Evolutionary conservation across 1,140 invertebrate species (phyloP), one percentile per base, ranked within the genome.

Genomic region (Schlechtendalia chinensis): DNA sequence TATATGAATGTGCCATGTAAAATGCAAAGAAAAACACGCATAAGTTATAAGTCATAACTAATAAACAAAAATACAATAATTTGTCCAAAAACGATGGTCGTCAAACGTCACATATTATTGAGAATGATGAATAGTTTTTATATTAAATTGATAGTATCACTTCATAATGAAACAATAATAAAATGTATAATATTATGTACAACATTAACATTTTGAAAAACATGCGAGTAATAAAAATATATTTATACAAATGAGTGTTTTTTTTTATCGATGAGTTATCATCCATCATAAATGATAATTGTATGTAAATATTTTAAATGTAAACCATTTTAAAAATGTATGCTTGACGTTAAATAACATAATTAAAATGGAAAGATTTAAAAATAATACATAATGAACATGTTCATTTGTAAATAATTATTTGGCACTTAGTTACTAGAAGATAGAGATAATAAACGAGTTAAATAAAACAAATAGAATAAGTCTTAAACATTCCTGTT

Each of bases 361-460:
- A 27, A 71, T 71, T 27, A 71, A 29, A 61, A 61, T 61, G 24
- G 24, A 61, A 61, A 61, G 22, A 58, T 58, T 58, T 10, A 50
- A 53, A 71, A 53, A 69, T 14, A 53, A 53, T 8, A 71, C n/a
- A 47, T 3, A 53, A 71, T 50, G 6, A 24, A 71, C 27, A 27
- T 71, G n/a, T 71, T 71, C 11, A 16, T 50, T 50, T n/a, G n/a
- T n/a, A n/a, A 29, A 72, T 54, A 53, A 19, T 54, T 72, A 53
- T 72, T 72, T 72, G 69, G 69, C 69, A 72, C 69, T 72, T 72
- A 50, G 69, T 72, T 53, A 72, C 69, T 72, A 72, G 27, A 72
- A 32, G 24, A 72, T 54, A 72, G 47, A 47, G 69, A 32, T 71
- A 72, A 72, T 72, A 72, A 16, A 72, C 17, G 16, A 53, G 47